Evolutionary conservation across 53 echinoderm and acorn worm species (phyloP).

Genomic region (Zoroaster sp.): DNA sequence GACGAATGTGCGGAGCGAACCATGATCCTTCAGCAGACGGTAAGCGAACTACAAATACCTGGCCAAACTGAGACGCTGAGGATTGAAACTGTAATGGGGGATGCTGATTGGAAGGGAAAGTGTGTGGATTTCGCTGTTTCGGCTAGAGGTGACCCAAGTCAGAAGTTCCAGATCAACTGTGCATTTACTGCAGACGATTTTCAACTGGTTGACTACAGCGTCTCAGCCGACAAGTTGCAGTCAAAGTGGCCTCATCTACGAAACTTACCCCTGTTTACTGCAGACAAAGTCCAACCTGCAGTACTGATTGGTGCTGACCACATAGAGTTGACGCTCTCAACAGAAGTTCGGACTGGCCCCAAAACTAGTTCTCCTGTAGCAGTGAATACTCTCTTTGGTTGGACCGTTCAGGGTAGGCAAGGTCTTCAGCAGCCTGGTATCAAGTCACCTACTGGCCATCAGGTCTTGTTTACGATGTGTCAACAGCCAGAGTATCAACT

Average conservation of each 20-base stretch:
- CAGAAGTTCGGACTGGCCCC: conserved; percentile 3
- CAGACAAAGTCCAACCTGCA: conserved; percentile 23
- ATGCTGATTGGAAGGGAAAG: conserved; percentile 20
- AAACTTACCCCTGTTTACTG: conserved; percentile 14
- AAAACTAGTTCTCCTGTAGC: conserved; percentile 27
- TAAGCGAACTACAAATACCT: background rate
- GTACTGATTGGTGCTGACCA: conserved; percentile 32
- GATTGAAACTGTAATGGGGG: conserved; percentile 14
- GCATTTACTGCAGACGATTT: conserved; percentile 2
- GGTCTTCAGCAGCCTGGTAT: conserved; percentile 25
- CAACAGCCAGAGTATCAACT: conserved; percentile 24
- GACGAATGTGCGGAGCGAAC: conserved; percentile 15
- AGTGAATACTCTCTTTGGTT: conserved; percentile 44
- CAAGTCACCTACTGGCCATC: conserved; percentile 9
- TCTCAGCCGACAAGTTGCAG: conserved; percentile 9
- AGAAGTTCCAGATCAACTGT: conserved; percentile 26
- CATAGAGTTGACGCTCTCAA: conserved; percentile 30
- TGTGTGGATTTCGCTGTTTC: conserved; percentile 18
- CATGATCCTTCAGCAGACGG: background rate
- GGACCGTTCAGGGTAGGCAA: conserved; percentile 42
- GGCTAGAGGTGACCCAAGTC: background rate
- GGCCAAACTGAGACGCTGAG: background rate
- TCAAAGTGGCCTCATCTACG: conserved; percentile 23
- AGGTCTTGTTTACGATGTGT: conserved; percentile 14
- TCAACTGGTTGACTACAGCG: background rate